phyloP scores from a whole-genome alignment of 2,797 vertebrate genomes.

The Thaleichthys pacificus region DNA sequence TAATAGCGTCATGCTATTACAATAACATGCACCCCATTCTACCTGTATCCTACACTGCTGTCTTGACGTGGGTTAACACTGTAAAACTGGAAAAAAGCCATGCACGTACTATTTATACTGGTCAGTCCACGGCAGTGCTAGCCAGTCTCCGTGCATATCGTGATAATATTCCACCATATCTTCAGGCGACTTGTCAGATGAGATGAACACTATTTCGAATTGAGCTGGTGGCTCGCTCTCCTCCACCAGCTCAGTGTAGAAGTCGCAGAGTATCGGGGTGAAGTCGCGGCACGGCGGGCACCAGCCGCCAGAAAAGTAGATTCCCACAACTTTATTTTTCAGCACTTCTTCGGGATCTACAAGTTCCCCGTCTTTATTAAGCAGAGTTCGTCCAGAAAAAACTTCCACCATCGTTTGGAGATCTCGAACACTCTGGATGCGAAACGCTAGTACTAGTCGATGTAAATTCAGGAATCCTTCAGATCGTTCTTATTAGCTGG shows the following conservation, averaged over 20 bases:
- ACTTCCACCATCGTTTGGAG: slow-evolving; percentile 76
- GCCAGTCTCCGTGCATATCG: slow-evolving; percentile 89
- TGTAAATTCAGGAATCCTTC: background rate
- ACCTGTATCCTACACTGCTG: background rate
- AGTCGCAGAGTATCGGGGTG: slow-evolving; percentile 86
- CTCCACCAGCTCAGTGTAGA: slow-evolving; percentile 86
- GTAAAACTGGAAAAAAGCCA: background rate
- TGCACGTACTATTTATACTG: slow-evolving; percentile 85
- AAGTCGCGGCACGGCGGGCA: slow-evolving; percentile 92
- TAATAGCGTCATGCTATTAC: no score
- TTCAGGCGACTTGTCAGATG: slow-evolving; percentile 83
- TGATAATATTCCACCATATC: slow-evolving; percentile 88
- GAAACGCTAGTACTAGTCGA: background rate
- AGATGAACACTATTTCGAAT: slow-evolving; percentile 91
- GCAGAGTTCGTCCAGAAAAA: slow-evolving; percentile 79
- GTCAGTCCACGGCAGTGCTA: slow-evolving; percentile 90
- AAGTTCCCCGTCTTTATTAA: slow-evolving; percentile 81
- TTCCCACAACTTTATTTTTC: slow-evolving; percentile 90
- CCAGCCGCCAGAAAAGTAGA: slow-evolving; percentile 90
- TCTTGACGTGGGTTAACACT: background rate
- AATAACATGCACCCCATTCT: background rate
- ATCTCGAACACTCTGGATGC: background rate
- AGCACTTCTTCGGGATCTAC: slow-evolving; percentile 87
- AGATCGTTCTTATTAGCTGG: no score
- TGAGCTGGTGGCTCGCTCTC: slow-evolving; percentile 79